phyloP scores from a whole-genome alignment of 2,797 vertebrate species.

The Thripadectes ignobilis region DNA sequence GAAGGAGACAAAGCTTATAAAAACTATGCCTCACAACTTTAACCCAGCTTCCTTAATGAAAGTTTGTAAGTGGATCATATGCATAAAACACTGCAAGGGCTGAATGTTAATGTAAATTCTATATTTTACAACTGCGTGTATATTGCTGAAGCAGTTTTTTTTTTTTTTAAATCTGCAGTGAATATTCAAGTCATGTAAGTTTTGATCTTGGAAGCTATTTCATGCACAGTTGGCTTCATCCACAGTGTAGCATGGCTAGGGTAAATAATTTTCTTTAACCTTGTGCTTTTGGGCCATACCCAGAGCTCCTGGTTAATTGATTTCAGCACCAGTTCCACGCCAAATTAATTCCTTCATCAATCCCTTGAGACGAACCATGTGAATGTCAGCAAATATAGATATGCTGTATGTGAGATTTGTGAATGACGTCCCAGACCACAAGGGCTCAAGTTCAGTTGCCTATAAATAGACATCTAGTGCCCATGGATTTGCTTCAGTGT shows the following conservation, averaged over 20 bases:
- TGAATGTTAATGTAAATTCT: conserved; percentile 66
- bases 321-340: neutral
- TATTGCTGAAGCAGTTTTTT: conserved; percentile 66
- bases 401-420: neutral
- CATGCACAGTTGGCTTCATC: neutral
- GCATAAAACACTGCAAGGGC: conserved; percentile 57
- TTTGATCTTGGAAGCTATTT: conserved; percentile 30
- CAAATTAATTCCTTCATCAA: neutral
- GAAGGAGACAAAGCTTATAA: conserved; percentile 67
- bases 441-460: neutral
- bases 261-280: conserved; percentile 7
- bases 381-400: neutral
- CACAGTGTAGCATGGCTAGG: neutral
- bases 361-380: neutral
- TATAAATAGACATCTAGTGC: neutral
- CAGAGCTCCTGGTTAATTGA: neutral
- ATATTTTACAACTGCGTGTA: conserved; percentile 64
- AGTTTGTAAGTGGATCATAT: conserved; percentile 45
- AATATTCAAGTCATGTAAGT: conserved; percentile 18
- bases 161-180: conserved; percentile 59
- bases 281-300: neutral
- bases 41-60: conserved; percentile 56
- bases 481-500: neutral
- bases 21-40: conserved; percentile 41
- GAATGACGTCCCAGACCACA: neutral